Conservation (phyloP, 2,113 vertebrate genomes). For the Amazona vittata region DNA sequence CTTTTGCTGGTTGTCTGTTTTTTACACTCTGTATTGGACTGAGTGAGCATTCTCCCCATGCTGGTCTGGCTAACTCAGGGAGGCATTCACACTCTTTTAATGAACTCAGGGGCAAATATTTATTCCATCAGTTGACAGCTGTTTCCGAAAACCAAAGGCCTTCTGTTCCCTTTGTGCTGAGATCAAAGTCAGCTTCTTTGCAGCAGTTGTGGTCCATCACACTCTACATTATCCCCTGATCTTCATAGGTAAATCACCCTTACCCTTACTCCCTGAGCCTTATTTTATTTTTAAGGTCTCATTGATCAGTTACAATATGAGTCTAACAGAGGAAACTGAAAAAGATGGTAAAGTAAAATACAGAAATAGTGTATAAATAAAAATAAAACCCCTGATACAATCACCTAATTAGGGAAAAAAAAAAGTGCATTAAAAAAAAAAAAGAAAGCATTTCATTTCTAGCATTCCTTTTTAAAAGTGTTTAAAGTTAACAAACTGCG, state of each 20-base stretch:
- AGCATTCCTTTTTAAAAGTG: not conserved
- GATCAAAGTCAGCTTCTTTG: not conserved
- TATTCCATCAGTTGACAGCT: not conserved
- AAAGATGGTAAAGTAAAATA: not conserved
- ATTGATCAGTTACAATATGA: not conserved
- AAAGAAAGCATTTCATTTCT: not conserved
- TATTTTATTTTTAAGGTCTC: not conserved
- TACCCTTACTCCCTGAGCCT: not conserved
- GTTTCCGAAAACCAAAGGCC: not conserved
- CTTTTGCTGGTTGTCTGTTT: not conserved
- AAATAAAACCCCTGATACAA: not conserved
- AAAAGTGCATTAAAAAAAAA: not conserved
- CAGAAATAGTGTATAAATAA: not conserved
- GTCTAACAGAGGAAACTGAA: not conserved
- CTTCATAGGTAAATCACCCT: not conserved
- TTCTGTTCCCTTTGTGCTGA: not conserved
- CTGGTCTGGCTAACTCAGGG: not conserved
- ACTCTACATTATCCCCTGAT: not conserved
- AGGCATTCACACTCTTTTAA: not conserved
- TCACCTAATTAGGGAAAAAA: not conserved
- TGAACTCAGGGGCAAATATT: not conserved
- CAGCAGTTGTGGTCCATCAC: not conserved
- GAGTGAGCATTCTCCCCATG: accelerated
- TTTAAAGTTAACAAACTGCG: not conserved
- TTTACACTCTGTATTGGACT: not conserved